A percentile compares a stretch with the other conserved stretches of the same genome.
Evolutionary conservation across 1,140 invertebrate genomes (phyloP).

Genomic region (Trachymyrmex cornetzi): DNA sequence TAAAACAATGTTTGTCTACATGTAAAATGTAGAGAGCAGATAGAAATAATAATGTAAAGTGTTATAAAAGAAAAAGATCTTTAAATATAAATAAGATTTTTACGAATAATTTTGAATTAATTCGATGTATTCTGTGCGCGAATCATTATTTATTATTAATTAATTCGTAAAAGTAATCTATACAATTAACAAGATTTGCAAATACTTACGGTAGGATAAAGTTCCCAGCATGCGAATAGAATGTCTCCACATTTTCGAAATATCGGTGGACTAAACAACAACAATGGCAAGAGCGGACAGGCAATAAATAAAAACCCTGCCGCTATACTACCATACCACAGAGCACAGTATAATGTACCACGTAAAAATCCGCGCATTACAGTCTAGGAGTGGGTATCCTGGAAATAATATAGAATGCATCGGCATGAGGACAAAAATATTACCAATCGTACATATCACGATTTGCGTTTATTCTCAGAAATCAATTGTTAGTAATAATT

Average conservation of each 20-base stretch:
- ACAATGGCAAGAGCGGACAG: conserved; percentile 90
- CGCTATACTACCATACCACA: conserved; percentile 88
- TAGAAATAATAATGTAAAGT: conserved; percentile 19
- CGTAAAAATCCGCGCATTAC: conserved; percentile 82
- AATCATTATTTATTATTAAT: not conserved
- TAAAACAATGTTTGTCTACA: not conserved
- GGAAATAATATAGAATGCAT: conserved; percentile 8
- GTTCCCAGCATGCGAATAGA: conserved; percentile 92
- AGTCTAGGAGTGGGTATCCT: conserved; percentile 34
- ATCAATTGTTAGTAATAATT: not conserved
- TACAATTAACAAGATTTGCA: conserved; percentile 27
- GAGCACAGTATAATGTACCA: conserved; percentile 86
- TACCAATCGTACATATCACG: not conserved
- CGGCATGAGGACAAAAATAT: not conserved
- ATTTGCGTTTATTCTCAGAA: not conserved
- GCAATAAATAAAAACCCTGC: conserved; percentile 89
- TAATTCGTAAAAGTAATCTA: not conserved
- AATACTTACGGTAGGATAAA: conserved; percentile 91
- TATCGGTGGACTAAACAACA: conserved; percentile 89
- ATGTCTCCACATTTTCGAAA: conserved; percentile 90
- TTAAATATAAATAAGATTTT: not conserved
- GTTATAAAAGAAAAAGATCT: not conserved
- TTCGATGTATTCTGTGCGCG: not conserved
- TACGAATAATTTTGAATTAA: not conserved
- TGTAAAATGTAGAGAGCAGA: not conserved